These are phyloP conservation scores for Parauchenoglanis ngamensis DNA, from an alignment of 2,797 vertebrate species.

Conservation along the genomic window DNA sequence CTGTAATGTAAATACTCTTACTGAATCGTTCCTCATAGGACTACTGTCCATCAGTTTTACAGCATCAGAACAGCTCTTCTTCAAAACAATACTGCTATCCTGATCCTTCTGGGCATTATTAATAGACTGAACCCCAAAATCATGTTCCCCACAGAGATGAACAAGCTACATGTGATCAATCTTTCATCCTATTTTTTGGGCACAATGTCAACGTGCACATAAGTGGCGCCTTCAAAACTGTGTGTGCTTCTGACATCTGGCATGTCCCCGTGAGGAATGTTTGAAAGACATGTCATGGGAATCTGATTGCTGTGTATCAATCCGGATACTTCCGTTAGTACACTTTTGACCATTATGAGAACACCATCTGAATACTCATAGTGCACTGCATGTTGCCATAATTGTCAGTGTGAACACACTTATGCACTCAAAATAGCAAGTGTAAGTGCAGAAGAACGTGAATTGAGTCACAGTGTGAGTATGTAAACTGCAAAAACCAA, in stretches of 20 bases:
- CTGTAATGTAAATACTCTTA: too few relatives aligned
- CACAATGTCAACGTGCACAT: not conserved
- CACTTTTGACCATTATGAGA: too few relatives aligned
- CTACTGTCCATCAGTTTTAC: not conserved
- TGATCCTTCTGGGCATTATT: not conserved
- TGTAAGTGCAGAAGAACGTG: too few relatives aligned
- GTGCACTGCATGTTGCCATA: too few relatives aligned
- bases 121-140: constrained; percentile 1
- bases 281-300: not conserved
- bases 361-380: too few relatives aligned
- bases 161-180: not conserved
- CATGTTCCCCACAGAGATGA: not conserved
- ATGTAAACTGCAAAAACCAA: not conserved
- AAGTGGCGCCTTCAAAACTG: not conserved
- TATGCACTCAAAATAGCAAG: too few relatives aligned
- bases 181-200: not conserved
- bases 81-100: not conserved
- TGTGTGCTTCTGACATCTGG: constrained; percentile 11
- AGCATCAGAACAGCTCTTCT: not conserved
- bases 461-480: too few relatives aligned
- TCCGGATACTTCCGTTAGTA: too few relatives aligned
- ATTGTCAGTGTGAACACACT: too few relatives aligned
- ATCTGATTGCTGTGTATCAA: not conserved
- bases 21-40: not conserved
- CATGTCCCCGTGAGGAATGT: not conserved